Percentiles rank a stretch among this genome's conserved stretches.
These are phyloP conservation scores for Cherax quadricarinatus DNA, from an alignment of 1,140 invertebrate genomes.

Conservation along the genomic window DNA sequence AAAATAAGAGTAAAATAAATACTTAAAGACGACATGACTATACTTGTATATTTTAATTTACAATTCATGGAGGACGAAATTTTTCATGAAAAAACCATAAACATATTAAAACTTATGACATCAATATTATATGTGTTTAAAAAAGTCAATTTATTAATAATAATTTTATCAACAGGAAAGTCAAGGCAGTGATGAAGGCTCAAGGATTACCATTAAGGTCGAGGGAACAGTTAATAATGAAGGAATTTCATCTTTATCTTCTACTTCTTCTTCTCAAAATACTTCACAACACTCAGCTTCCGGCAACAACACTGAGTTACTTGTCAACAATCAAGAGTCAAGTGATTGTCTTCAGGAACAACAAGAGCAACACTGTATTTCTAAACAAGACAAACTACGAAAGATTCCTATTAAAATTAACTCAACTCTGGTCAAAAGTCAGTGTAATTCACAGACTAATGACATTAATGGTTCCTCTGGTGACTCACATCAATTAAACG, in stretches of 20 bases:
- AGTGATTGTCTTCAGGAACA: neutral
- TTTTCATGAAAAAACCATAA: no score
- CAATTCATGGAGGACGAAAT: no score
- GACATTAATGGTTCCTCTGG: neutral
- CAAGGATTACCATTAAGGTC: neutral
- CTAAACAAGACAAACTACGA: neutral
- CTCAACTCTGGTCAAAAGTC: neutral
- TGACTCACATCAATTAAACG: neutral
- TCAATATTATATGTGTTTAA: no score
- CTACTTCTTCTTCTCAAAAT: neutral
- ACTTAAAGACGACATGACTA: no score
- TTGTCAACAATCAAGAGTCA: neutral
- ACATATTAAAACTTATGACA: no score
- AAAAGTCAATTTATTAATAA: no score
- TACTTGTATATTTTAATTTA: no score
- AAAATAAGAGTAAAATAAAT: no score
- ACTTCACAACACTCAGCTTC: neutral
- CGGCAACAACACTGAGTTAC: neutral
- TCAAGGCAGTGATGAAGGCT: neutral
- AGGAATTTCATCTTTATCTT: neutral
- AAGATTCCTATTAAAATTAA: neutral
- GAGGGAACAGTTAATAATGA: neutral
- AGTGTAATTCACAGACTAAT: neutral
- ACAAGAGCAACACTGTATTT: neutral
- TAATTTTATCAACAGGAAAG: neutral